Evolutionary conservation across 1,140 invertebrate species (phyloP).

Genomic region (Armadillidium nasatum): DNA sequence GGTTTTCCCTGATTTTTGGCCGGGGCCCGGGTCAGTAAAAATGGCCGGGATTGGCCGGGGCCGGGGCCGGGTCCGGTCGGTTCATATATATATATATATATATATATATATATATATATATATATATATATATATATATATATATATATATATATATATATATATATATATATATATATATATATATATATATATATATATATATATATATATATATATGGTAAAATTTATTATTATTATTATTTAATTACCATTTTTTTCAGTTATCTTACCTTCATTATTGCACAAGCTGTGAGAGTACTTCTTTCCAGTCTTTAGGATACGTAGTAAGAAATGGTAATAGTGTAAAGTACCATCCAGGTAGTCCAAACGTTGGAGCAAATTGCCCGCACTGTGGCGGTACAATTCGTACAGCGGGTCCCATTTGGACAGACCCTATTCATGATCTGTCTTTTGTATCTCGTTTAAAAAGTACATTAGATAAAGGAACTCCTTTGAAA

Average conservation of each 20-base stretch:
- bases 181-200: too few species aligned
- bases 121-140: too few species aligned
- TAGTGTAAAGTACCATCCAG: slow-evolving; percentile 59
- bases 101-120: too few species aligned
- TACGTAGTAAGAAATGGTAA: slow-evolving; percentile 55
- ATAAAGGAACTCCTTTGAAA: slow-evolving; percentile 33
- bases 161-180: too few species aligned
- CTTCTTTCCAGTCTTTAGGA: slow-evolving; percentile 72
- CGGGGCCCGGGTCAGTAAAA: too few species aligned
- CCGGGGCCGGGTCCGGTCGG: too few species aligned
- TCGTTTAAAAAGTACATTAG: slow-evolving; percentile 51
- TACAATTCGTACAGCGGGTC: slow-evolving; percentile 77
- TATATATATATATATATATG: too few species aligned
- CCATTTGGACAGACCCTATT: slow-evolving; percentile 83
- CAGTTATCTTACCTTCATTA: slow-evolving; percentile 82
- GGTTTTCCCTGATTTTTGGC: too few species aligned
- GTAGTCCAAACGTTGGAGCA: slow-evolving; percentile 61
- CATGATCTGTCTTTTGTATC: slow-evolving; percentile 74
- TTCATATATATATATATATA: too few species aligned
- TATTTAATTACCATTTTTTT: slow-evolving; percentile 51
- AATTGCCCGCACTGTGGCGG: slow-evolving; percentile 72
- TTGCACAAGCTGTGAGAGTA: slow-evolving; percentile 79
- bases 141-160: too few species aligned
- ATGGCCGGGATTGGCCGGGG: too few species aligned
- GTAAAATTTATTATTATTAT: slow-evolving; percentile 13